A percentile compares a stretch with the other conserved stretches of the same genome.
Conservation (phyloP, 2,113 vertebrate species). For the Mionectes macconnelli region DNA sequence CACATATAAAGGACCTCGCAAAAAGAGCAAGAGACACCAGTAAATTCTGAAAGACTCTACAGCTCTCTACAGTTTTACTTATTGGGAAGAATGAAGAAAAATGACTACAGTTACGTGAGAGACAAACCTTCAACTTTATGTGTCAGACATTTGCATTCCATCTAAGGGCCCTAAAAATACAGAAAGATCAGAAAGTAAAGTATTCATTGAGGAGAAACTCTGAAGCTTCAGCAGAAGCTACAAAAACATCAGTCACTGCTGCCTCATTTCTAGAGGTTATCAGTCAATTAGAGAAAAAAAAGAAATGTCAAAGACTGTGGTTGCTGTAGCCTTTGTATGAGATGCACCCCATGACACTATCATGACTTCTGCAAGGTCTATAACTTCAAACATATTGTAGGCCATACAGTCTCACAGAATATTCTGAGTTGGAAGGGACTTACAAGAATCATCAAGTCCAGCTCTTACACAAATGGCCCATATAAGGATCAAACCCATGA, state of each 20-base stretch:
- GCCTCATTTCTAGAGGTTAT: neutral
- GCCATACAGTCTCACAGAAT: neutral
- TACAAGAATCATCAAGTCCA: neutral
- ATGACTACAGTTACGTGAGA: neutral
- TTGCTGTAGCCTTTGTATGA: neutral
- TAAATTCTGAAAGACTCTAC: neutral
- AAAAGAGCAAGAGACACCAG: neutral
- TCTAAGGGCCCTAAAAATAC: neutral
- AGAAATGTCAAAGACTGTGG: neutral
- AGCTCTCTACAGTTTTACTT: neutral
- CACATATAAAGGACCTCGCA: neutral
- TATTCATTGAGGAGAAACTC: neutral
- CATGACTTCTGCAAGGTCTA: neutral
- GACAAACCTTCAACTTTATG: neutral
- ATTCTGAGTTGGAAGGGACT: neutral
- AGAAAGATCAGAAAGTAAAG: neutral
- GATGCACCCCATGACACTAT: neutral
- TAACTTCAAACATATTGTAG: neutral
- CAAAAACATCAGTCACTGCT: neutral
- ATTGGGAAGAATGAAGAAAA: neutral
- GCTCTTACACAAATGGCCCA: neutral
- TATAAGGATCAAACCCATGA: neutral
- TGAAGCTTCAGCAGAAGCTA: neutral
- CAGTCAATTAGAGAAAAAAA: neutral
- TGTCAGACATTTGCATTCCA: neutral